These are phyloP conservation scores for Temnothorax longispinosus DNA, from an alignment of 1,140 invertebrate species.

Conservation along the genomic window DNA sequence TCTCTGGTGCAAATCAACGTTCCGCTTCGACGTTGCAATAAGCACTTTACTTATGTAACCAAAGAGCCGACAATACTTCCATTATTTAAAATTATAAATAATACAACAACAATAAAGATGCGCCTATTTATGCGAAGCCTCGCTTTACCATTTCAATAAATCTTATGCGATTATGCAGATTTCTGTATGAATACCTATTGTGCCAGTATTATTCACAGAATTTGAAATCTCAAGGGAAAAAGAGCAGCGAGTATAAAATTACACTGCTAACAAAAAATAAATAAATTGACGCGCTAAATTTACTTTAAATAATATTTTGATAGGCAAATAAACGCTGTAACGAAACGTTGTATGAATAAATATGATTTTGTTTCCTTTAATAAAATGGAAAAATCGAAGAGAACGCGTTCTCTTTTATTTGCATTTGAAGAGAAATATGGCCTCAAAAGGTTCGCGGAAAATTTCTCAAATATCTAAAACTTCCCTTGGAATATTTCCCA, in stretches of 20 bases:
- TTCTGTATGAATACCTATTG: slow-evolving; percentile 7
- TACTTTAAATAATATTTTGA: slow-evolving; percentile 19
- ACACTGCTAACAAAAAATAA: neutral
- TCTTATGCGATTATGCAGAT: neutral
- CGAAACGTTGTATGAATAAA: neutral
- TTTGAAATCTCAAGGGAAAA: neutral
- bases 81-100: slow-evolving; percentile 29
- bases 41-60: slow-evolving; percentile 7
- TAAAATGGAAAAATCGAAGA: neutral
- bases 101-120: neutral
- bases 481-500: neutral
- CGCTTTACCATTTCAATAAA: neutral
- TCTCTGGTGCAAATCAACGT: neutral
- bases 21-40: neutral
- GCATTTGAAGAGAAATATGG: neutral
- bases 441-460: neutral
- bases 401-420: neutral
- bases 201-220: neutral
- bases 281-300: neutral
- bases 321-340: neutral
- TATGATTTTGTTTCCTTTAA: neutral
- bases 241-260: neutral
- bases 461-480: neutral
- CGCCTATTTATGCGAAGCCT: neutral
- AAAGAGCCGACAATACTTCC: neutral